These are phyloP conservation scores for Papilio polytes DNA, from an alignment of 1,140 invertebrate species.

Conservation along the genomic window DNA sequence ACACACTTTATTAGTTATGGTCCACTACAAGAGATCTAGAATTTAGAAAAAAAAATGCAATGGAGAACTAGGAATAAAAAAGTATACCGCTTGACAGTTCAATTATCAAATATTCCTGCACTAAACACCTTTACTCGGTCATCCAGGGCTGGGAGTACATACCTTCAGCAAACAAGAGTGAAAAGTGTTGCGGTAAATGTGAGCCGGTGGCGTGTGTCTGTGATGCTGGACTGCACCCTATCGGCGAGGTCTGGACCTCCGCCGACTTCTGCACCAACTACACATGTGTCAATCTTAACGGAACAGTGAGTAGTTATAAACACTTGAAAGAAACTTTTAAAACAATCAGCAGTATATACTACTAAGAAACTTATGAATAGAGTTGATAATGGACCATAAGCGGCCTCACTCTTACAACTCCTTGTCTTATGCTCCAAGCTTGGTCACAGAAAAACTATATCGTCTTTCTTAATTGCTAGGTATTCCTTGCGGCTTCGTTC, in stretches of 20 bases:
- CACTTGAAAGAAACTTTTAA: neutral
- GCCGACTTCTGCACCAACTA: conserved; percentile 86
- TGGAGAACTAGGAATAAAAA: too few relatives aligned
- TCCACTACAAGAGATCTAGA: too few relatives aligned
- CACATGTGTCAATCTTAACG: conserved; percentile 83
- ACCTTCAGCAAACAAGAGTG: conserved; percentile 61
- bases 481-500: too few relatives aligned
- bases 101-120: too few relatives aligned
- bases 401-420: too few relatives aligned
- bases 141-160: conserved; percentile 77
- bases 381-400: neutral
- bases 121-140: neutral
- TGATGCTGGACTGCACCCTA: conserved; percentile 75
- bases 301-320: conserved; percentile 81
- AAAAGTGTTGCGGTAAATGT: conserved; percentile 88
- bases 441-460: too few relatives aligned
- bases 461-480: too few relatives aligned
- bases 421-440: too few relatives aligned
- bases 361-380: neutral
- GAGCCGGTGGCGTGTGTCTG: conserved; percentile 86
- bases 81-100: too few relatives aligned
- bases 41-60: too few relatives aligned
- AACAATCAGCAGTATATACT: neutral
- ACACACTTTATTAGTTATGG: too few relatives aligned
- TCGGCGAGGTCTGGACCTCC: conserved; percentile 85